Evolutionary conservation across 2,888 invertebrate species (phyloP).

Genomic region (Crocallis elinguaria): DNA sequence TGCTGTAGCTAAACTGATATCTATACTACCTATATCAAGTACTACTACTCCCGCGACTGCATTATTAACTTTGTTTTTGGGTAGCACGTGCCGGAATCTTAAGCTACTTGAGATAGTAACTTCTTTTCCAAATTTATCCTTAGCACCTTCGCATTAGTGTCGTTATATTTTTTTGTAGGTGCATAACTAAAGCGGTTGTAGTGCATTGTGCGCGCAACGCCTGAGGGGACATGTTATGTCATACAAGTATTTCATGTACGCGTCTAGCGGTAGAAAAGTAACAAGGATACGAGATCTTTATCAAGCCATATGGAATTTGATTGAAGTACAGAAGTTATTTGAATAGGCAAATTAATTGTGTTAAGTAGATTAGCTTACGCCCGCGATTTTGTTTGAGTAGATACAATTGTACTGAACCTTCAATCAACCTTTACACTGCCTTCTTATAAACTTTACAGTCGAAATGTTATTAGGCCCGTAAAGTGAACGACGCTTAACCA

Average conservation of each 20-base stretch:
- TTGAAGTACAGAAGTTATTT: slow-evolving; percentile 57
- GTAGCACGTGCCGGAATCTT: slow-evolving; percentile 48
- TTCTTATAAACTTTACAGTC: too few relatives aligned
- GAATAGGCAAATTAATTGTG: slow-evolving; percentile 40
- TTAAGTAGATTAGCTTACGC: slow-evolving; percentile 10
- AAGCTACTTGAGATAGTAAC: slow-evolving; percentile 16
- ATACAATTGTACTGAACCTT: neutral
- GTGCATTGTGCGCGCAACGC: slow-evolving; percentile 67
- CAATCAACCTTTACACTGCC: too few relatives aligned
- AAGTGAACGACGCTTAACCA: too few relatives aligned
- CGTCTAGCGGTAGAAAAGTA: slow-evolving; percentile 69
- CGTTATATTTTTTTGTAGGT: neutral
- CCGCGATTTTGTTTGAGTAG: neutral
- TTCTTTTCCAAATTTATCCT: slow-evolving; percentile 16
- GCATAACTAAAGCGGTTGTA: slow-evolving; percentile 41
- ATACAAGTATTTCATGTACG: slow-evolving; percentile 73
- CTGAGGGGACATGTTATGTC: slow-evolving; percentile 75
- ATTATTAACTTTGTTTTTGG: slow-evolving; percentile 50
- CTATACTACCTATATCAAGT: slow-evolving; percentile 44
- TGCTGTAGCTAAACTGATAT: slow-evolving; percentile 39
- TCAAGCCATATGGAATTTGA: slow-evolving; percentile 63
- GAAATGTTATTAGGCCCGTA: too few relatives aligned
- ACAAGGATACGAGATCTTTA: slow-evolving; percentile 80
- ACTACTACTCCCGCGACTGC: slow-evolving; percentile 42
- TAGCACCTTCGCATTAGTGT: slow-evolving; percentile 19